phyloP scores from a whole-genome alignment of 2,888 invertebrate genomes.

The Cremastobaeus sp. region DNA sequence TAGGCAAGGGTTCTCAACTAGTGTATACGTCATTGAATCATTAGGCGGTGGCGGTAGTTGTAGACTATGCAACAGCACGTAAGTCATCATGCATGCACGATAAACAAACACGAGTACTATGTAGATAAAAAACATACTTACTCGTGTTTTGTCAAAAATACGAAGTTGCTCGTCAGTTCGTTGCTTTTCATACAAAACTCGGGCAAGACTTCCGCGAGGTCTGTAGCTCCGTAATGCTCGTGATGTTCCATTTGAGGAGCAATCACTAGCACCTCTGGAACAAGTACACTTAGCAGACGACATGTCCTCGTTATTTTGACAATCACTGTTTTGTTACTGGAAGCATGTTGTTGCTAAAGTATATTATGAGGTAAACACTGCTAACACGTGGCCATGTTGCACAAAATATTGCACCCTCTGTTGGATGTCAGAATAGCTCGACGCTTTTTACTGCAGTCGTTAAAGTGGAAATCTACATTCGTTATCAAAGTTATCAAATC shows the following conservation, averaged over 20 bases:
- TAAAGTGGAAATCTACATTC: conserved; percentile 62
- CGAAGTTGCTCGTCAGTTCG: conserved; percentile 84
- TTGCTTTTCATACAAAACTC: conserved; percentile 86
- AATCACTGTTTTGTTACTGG: conserved; percentile 8
- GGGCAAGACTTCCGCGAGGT: conserved; percentile 85
- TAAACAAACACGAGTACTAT: too few species aligned
- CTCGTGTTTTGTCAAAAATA: conserved; percentile 84
- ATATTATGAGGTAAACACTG: conserved; percentile 69
- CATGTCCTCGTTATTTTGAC: conserved; percentile 12
- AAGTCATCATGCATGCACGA: background rate
- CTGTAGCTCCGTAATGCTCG: conserved; percentile 78
- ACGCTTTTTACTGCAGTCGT: conserved; percentile 59
- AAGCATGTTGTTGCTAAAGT: conserved; percentile 9
- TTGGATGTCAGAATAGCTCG: conserved; percentile 35
- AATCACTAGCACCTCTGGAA: conserved; percentile 38
- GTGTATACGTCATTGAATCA: conserved; percentile 9
- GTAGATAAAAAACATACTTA: too few species aligned
- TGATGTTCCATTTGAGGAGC: conserved; percentile 50
- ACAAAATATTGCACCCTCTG: conserved; percentile 64
- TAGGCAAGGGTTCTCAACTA: background rate
- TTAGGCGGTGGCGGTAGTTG: conserved; percentile 32
- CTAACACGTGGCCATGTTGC: conserved; percentile 76
- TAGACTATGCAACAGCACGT: background rate
- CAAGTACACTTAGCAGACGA: conserved; percentile 47
- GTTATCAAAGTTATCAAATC: too few species aligned